phyloP scores from a whole-genome alignment of 2,113 vertebrate species.

The Callocephalon fimbriatum region DNA sequence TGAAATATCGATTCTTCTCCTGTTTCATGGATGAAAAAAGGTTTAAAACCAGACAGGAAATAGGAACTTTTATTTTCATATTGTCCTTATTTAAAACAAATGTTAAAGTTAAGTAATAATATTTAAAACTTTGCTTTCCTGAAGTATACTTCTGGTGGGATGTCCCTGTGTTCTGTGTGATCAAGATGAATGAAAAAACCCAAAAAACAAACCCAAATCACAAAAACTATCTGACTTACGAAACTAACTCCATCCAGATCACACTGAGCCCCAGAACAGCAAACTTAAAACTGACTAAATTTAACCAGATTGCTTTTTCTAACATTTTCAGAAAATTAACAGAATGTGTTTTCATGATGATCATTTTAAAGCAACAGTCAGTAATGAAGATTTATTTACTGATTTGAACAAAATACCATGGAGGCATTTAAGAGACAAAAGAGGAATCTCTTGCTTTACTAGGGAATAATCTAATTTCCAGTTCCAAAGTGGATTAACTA shows the following conservation, averaged over 20 bases:
- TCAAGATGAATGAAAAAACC: not conserved
- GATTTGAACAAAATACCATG: not conserved
- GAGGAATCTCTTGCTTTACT: not conserved
- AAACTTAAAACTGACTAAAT: slow-evolving; percentile 1
- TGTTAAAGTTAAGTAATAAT: not conserved
- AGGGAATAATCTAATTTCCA: not conserved
- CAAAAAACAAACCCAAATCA: not conserved
- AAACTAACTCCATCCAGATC: not conserved
- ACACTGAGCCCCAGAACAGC: not conserved
- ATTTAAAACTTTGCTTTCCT: slow-evolving; percentile 8
- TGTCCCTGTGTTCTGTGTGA: not conserved
- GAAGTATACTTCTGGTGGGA: not conserved
- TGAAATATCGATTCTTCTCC: slow-evolving; percentile 46
- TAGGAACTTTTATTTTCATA: not conserved
- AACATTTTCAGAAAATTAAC: not conserved
- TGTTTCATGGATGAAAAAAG: not conserved
- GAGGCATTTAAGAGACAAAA: not conserved
- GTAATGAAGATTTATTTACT: not conserved
- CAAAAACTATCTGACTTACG: slow-evolving; percentile 12
- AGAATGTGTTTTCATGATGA: not conserved
- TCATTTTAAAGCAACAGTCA: not conserved
- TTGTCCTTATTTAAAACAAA: slow-evolving; percentile 11
- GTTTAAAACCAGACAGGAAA: not conserved
- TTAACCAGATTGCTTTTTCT: not conserved
- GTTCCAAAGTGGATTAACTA: not conserved